Evolutionary conservation across 2,888 invertebrate species (phyloP).

Genomic region (Quadroppia sp.): DNA sequence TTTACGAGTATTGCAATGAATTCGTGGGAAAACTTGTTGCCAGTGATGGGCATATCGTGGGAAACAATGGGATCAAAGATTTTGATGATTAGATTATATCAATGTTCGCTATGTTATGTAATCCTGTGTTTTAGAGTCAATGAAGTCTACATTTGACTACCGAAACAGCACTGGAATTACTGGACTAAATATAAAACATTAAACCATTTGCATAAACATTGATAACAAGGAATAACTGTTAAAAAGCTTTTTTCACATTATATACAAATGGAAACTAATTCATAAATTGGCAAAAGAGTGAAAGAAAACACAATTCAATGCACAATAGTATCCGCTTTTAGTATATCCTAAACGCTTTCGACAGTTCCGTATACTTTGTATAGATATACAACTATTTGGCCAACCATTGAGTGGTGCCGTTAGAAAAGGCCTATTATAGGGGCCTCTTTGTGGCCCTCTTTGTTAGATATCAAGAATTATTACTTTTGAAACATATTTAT

Average conservation of each 20-base stretch:
- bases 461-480: neutral
- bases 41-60: slow-evolving; percentile 13
- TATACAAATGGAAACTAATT: neutral
- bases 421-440: neutral
- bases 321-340: slow-evolving; percentile 3
- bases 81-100: slow-evolving; percentile 33
- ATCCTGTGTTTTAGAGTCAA: slow-evolving; percentile 16
- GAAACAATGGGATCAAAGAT: slow-evolving; percentile 38
- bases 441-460: neutral
- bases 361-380: neutral
- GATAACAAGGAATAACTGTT: neutral
- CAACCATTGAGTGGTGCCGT: neutral
- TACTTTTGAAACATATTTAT: neutral
- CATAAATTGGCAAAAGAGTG: neutral
- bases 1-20: slow-evolving; percentile 4
- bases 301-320: neutral
- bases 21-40: slow-evolving; percentile 34
- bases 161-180: neutral
- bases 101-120: slow-evolving; percentile 18
- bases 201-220: neutral
- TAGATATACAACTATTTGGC: too few relatives aligned
- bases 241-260: neutral
- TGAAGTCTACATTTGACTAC: neutral
- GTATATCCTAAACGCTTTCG: neutral
- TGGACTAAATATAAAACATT: too few relatives aligned